Conservation (phyloP, 2,888 invertebrate genomes). For the Rhopalosiphum nymphaeae region DNA sequence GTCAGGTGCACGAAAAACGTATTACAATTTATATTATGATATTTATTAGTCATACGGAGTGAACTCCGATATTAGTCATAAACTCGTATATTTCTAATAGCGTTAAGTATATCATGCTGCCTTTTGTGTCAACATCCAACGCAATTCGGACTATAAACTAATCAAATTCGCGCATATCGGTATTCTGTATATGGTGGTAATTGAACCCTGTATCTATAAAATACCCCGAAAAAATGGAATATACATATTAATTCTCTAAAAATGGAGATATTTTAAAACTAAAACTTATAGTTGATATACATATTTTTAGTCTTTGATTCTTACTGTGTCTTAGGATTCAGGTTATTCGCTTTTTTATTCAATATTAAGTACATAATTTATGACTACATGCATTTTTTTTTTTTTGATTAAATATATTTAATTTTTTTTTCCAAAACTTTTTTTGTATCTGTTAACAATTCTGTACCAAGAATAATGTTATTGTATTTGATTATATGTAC, state of each 20-base stretch:
- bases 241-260: neutral
- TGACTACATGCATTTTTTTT: too few species aligned
- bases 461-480: too few species aligned
- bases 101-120: neutral
- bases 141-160: neutral
- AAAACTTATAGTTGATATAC: too few species aligned
- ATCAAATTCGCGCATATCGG: neutral
- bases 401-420: too few species aligned
- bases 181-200: neutral
- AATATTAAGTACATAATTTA: neutral
- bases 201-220: neutral
- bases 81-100: neutral
- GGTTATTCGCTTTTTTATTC: too few species aligned
- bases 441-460: too few species aligned
- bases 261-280: neutral
- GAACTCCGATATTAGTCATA: neutral
- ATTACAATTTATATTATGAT: neutral
- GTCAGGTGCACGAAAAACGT: neutral
- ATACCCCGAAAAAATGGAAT: too few species aligned
- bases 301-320: neutral
- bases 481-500: too few species aligned
- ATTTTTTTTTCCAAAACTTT: too few species aligned
- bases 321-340: neutral
- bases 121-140: neutral
- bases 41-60: neutral